Percentiles rank a stretch among this genome's conserved stretches.
Evolutionary conservation across 2,113 vertebrate species (phyloP).

Genomic region (Glareola pratincola): DNA sequence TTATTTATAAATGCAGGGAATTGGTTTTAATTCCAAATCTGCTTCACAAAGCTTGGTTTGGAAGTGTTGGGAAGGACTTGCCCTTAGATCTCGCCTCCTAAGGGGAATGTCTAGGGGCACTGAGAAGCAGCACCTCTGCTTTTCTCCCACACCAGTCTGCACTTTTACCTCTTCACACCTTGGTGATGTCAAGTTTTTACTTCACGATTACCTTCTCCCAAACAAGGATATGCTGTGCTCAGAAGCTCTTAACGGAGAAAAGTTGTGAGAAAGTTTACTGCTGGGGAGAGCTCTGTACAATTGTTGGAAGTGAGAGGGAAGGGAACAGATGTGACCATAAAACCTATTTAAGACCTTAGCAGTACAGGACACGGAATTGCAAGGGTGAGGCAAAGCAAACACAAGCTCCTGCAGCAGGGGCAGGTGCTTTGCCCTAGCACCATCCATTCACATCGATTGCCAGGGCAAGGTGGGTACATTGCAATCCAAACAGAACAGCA

Average conservation of each 20-base stretch:
- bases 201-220: background rate
- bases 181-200: background rate
- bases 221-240: background rate
- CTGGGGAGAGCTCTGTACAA: background rate
- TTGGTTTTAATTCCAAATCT: background rate
- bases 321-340: background rate
- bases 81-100: background rate
- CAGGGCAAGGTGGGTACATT: fast-evolving
- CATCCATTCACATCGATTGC: background rate
- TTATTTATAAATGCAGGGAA: background rate
- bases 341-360: background rate
- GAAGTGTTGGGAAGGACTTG: background rate
- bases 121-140: background rate
- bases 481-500: background rate
- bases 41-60: background rate
- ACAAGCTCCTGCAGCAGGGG: background rate
- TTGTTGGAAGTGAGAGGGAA: background rate
- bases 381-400: background rate
- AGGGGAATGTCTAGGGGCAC: background rate
- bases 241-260: background rate
- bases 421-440: background rate
- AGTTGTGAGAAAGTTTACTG: background rate
- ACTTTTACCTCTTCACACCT: background rate
- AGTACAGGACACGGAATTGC: background rate
- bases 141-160: background rate